Percentiles rank a stretch among this genome's conserved stretches.
Conservation (phyloP, 2,113 vertebrate genomes). For the Mesocricetus auratus region DNA sequence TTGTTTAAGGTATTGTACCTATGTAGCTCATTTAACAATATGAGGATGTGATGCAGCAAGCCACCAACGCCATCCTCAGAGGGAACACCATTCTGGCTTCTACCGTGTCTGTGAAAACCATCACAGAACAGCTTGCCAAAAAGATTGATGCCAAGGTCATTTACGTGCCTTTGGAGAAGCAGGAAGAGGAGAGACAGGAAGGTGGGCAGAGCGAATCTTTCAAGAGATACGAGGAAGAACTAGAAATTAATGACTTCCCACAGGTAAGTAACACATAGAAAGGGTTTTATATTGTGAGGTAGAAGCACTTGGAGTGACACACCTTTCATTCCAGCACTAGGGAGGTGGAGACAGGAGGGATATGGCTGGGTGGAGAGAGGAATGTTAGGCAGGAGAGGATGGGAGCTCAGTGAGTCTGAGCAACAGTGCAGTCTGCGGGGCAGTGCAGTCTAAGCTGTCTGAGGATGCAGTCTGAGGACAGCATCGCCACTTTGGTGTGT, state of each 20-base stretch:
- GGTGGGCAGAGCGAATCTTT: slow-evolving; percentile 96
- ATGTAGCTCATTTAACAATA: too few species aligned
- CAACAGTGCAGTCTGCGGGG: too few species aligned
- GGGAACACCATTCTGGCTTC: slow-evolving; percentile 97
- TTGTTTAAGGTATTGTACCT: too few species aligned
- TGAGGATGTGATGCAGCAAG: slow-evolving; percentile 99
- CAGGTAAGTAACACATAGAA: slow-evolving; percentile 89
- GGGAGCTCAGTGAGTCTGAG: too few species aligned
- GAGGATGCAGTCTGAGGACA: too few species aligned
- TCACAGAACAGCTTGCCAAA: slow-evolving; percentile 98
- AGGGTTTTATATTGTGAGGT: not conserved
- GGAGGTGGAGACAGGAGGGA: too few species aligned
- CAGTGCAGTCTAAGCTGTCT: too few species aligned
- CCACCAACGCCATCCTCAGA: slow-evolving; percentile 97
- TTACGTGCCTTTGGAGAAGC: slow-evolving; percentile 98
- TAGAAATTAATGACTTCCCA: slow-evolving; percentile 99
- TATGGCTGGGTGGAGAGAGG: too few species aligned
- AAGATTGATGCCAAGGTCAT: slow-evolving; percentile 99
- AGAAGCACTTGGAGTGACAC: not conserved
- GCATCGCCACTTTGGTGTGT: too few species aligned
- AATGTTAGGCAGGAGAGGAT: too few species aligned
- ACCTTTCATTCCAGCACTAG: too few species aligned
- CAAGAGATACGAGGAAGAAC: slow-evolving; percentile 98
- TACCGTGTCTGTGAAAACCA: slow-evolving; percentile 98
- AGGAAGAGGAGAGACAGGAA: slow-evolving; percentile 98